Conservation (phyloP, 2,113 vertebrate genomes). For the Lipophrys pholis region DNA sequence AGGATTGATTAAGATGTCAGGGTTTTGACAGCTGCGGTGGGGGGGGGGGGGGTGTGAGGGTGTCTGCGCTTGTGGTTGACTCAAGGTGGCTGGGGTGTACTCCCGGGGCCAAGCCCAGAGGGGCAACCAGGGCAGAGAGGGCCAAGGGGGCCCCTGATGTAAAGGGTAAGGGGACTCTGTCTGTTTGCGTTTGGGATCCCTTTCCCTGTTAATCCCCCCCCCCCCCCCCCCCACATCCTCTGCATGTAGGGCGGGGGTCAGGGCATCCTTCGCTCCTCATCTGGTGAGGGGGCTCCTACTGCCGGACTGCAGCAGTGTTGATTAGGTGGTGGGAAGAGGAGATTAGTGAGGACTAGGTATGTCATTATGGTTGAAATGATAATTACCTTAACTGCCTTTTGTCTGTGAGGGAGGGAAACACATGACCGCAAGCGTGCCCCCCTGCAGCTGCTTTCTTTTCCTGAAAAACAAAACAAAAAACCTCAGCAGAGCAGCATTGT, state of each 20-base stretch:
- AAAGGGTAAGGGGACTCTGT: constrained; percentile 50
- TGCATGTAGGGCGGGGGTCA: constrained; percentile 45
- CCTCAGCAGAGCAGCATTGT: neutral
- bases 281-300: constrained; percentile 66
- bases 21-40: constrained; percentile 86
- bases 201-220: constrained; percentile 78
- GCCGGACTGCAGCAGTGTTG: constrained; percentile 54
- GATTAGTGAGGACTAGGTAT: constrained; percentile 21
- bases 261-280: constrained; percentile 77
- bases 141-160: constrained; percentile 59
- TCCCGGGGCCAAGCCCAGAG: constrained; percentile 56
- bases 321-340: constrained; percentile 33
- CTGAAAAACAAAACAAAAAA: too few species aligned
- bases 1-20: constrained; percentile 97
- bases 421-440: neutral
- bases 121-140: constrained; percentile 62
- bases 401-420: neutral
- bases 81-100: constrained; percentile 50
- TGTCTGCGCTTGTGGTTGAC: constrained; percentile 42
- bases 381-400: neutral
- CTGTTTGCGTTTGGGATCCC: constrained; percentile 75
- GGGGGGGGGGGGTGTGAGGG: constrained; percentile 29
- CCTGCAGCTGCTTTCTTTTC: neutral
- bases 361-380: constrained; percentile 37
- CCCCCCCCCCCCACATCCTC: constrained; percentile 12